Percentiles rank a stretch among this genome's conserved stretches.
These are phyloP conservation scores for Solenodon paradoxus DNA, from an alignment of 2,113 vertebrate species.

Conservation along the genomic window DNA sequence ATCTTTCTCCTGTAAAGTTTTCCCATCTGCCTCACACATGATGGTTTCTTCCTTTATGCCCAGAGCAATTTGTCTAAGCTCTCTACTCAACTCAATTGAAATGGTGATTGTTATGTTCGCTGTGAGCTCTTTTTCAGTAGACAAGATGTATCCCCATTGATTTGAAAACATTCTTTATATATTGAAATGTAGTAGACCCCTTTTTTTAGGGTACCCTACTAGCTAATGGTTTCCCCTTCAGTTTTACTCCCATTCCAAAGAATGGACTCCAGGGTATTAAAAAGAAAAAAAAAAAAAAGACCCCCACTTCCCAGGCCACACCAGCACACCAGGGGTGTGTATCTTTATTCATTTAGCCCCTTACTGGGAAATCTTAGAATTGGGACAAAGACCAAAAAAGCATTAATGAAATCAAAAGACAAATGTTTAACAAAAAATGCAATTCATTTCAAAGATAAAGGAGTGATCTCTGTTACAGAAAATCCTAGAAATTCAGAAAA, in stretches of 20 bases:
- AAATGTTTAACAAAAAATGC: background rate
- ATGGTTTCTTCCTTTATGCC: background rate
- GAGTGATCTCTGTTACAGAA: background rate
- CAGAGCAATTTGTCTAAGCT: background rate
- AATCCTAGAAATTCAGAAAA: conserved; percentile 6
- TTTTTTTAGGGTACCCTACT: background rate
- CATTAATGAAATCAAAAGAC: background rate
- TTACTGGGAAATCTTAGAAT: background rate
- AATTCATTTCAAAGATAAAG: background rate
- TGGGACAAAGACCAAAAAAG: background rate
- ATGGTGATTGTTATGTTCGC: background rate
- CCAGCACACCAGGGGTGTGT: background rate
- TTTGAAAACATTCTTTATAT: background rate
- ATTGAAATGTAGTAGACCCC: background rate
- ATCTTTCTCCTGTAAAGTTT: background rate
- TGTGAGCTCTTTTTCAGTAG: background rate
- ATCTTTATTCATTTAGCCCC: background rate
- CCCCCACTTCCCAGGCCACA: background rate
- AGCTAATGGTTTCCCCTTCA: background rate
- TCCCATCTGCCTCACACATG: background rate
- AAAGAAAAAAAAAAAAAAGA: background rate
- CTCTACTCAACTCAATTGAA: background rate
- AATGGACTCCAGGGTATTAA: background rate
- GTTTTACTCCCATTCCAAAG: background rate
- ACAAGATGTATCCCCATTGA: background rate